Evolutionary conservation across 2,888 invertebrate species (phyloP).

Genomic region (Caenorhabditis doughertyi): DNA sequence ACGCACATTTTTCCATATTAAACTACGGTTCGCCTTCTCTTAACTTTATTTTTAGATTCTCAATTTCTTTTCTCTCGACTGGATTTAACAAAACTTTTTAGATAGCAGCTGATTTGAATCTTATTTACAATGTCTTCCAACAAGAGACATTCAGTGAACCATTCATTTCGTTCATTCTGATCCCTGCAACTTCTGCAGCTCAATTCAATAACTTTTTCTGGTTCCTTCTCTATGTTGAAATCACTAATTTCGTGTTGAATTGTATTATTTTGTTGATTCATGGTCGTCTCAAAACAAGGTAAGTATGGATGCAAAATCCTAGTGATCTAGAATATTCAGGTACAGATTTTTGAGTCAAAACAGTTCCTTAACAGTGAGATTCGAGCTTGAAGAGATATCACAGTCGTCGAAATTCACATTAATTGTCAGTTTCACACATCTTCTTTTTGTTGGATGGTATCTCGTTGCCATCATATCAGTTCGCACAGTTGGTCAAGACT

Average conservation of each 20-base stretch:
- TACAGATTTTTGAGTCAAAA: constrained; percentile 29
- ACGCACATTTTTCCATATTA: neutral
- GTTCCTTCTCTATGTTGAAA: constrained; percentile 38
- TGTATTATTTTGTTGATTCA: constrained; percentile 20
- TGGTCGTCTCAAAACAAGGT: constrained; percentile 22
- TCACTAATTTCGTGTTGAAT: constrained; percentile 27
- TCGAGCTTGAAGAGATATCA: constrained; percentile 45
- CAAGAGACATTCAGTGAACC: constrained; percentile 39
- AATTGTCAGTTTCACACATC: constrained; percentile 39
- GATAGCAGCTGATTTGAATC: constrained; percentile 7
- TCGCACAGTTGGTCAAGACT: constrained; percentile 29
- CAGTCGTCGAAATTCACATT: constrained; percentile 49
- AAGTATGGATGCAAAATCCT: neutral
- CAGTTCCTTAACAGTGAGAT: constrained; percentile 35
- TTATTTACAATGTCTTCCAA: constrained; percentile 17
- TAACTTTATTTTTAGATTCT: neutral
- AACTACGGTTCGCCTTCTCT: neutral
- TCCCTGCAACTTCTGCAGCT: constrained; percentile 27
- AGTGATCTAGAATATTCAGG: neutral
- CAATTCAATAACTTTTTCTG: constrained; percentile 34
- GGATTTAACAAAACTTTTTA: neutral
- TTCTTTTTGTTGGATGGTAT: constrained; percentile 53
- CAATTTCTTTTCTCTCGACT: neutral
- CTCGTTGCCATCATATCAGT: constrained; percentile 22
- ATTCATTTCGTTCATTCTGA: constrained; percentile 41